phyloP scores from a whole-genome alignment of 1,140 invertebrate genomes.

The Lordiphosa clarofinis region DNA sequence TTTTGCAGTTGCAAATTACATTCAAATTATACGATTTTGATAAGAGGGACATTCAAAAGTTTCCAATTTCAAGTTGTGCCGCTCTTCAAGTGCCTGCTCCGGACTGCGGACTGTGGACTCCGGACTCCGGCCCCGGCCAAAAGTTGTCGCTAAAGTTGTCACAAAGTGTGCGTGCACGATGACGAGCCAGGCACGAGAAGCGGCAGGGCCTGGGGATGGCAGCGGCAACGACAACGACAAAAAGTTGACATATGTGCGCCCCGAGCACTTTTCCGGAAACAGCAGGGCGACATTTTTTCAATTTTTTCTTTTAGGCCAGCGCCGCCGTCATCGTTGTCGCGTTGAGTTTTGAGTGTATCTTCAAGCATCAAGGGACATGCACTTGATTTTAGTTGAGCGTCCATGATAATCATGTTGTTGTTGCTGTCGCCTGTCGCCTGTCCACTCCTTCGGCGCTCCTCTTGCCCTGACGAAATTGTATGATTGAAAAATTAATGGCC shows the following conservation, averaged over 20 bases:
- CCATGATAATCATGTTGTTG: conserved; percentile 52
- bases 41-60: conserved; percentile 79
- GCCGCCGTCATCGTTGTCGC: conserved; percentile 12
- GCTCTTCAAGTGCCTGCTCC: conserved; percentile 55
- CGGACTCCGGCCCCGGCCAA: conserved; percentile 21
- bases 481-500: conserved; percentile 74
- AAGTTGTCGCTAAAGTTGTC: conserved; percentile 64
- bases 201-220: conserved; percentile 21
- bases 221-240: conserved; percentile 53
- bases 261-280: conserved; percentile 76
- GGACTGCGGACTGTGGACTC: conserved; percentile 1
- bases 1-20: conserved; percentile 78
- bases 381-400: conserved; percentile 75
- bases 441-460: conserved; percentile 13
- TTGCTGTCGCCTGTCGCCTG: conserved; percentile 11
- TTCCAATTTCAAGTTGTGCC: conserved; percentile 78
- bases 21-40: conserved; percentile 79
- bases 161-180: conserved; percentile 37
- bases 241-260: conserved; percentile 80
- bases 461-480: conserved; percentile 50
- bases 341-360: conserved; percentile 61
- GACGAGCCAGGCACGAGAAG: conserved; percentile 23
- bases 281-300: conserved; percentile 71
- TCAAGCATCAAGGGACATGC: conserved; percentile 61
- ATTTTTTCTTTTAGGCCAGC: conserved; percentile 26